Evolutionary conservation across 2,797 vertebrate genomes (phyloP), one percentile per base, ranked within the genome.

Genomic region (Cyprinella venusta): DNA sequence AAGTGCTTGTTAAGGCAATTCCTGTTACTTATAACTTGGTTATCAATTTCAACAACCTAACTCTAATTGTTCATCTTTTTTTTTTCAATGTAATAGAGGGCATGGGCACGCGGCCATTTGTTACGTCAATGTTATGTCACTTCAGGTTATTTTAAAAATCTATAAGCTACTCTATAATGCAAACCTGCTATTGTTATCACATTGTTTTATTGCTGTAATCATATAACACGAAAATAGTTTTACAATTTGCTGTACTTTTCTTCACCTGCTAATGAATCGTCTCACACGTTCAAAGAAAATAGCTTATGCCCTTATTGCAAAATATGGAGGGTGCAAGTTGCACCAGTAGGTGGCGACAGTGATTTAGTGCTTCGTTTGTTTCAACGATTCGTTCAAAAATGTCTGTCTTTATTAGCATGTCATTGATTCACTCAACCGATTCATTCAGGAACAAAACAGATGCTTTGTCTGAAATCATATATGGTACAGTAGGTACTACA

Each of bases 1-100:
- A 59, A 65, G 7, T 76, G 52, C 33, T 74, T 74, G 50, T 74
- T 36, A 74, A n/a, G 26, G 30, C 19, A 74, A 36, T 56, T 75
- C n/a, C 12, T 56, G 26, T 19, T 33, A 33, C 5, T 30, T 59
- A 38, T 36, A 56, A 8, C 3, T n/a, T 30, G 21, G 52, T 24
- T 16, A 38, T 24, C 8, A 4, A 36, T 74, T 74, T 36, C 70
- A 52, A 8, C 26, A 30, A 74, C 30, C 71, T n/a, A 54, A n/a
- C n/a, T n/a, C 6, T 36, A 54, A 54, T n/a, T 36, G 8, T 18
- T 0, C 15, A 18, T 63, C 24, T 63, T 30, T 30, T 63, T 63
- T 63, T n/a, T n/a, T n/a, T n/a, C 15, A 16, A 15, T 0, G 0
- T 63, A 63, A 63, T 13, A 30, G 24, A 26, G 24, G 24, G 12